Evolutionary conservation across 2,888 invertebrate genomes (phyloP).

Genomic region (Microchrysa polita): DNA sequence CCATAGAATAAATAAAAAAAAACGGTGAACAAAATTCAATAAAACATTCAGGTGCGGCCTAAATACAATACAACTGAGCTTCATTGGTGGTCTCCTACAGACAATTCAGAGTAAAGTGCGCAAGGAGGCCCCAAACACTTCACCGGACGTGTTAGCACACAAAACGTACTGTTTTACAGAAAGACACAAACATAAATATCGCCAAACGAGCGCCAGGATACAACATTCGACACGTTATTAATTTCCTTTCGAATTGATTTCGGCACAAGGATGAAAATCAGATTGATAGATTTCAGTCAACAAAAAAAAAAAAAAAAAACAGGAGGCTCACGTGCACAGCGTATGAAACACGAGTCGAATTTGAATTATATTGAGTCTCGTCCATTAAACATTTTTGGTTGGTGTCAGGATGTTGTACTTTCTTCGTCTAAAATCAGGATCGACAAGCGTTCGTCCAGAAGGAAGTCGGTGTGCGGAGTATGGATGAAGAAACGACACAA

Average conservation of each 20-base stretch:
- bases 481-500: too few species aligned
- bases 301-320: too few species aligned
- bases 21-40: too few species aligned
- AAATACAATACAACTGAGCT: too few species aligned
- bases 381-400: constrained; percentile 26
- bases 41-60: constrained; percentile 19
- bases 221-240: constrained; percentile 49
- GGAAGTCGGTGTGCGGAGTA: background rate
- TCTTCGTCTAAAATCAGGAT: background rate
- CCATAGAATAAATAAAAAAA: background rate
- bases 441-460: background rate
- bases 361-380: constrained; percentile 41
- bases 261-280: constrained; percentile 43
- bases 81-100: too few species aligned
- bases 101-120: too few species aligned
- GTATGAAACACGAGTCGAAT: constrained; percentile 45
- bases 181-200: constrained; percentile 40
- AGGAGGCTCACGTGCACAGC: constrained; percentile 43
- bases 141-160: constrained; percentile 18
- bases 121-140: too few species aligned
- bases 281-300: constrained; percentile 48
- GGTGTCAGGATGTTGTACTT: too few species aligned
- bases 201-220: constrained; percentile 41
- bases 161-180: too few species aligned
- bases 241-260: constrained; percentile 49